A percentile compares a stretch with the other conserved stretches of the same genome.
phyloP scores from a whole-genome alignment of 2,113 vertebrate species.

The Semnornis frantzii region DNA sequence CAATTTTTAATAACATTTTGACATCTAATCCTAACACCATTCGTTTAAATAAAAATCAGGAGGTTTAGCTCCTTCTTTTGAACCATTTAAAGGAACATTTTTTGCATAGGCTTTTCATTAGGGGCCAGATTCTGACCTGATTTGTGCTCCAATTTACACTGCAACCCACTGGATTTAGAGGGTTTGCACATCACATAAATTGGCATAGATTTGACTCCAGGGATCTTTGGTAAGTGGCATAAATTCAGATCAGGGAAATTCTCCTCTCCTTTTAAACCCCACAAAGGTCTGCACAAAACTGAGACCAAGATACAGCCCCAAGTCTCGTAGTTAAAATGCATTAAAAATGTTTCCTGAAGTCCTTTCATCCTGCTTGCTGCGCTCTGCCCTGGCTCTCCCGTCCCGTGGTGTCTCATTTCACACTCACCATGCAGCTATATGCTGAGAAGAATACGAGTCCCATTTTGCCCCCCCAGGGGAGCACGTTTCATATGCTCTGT shows the following conservation, averaged over 20 bases:
- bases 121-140: conserved; percentile 10
- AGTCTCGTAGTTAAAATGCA: conserved; percentile 34
- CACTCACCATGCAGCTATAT: neutral
- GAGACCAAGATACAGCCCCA: conserved; percentile 22
- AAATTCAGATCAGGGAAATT: conserved; percentile 59
- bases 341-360: neutral
- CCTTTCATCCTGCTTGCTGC: neutral
- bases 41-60: conserved; percentile 52
- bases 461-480: conserved; percentile 4
- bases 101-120: neutral
- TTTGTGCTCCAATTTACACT: conserved; percentile 36
- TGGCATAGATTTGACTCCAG: conserved; percentile 30
- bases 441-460: neutral
- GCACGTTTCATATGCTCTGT: neutral
- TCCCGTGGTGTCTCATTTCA: neutral
- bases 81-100: conserved; percentile 20
- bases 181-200: conserved; percentile 30
- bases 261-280: conserved; percentile 49
- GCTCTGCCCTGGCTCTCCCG: neutral
- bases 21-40: neutral
- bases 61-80: conserved; percentile 6
- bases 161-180: neutral
- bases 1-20: conserved; percentile 57
- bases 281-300: conserved; percentile 54
- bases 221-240: conserved; percentile 45